Evolutionary conservation across 37 sponge, comb jelly and placozoan species (phyloP).

Genomic region (Chondrosia reniformis): DNA sequence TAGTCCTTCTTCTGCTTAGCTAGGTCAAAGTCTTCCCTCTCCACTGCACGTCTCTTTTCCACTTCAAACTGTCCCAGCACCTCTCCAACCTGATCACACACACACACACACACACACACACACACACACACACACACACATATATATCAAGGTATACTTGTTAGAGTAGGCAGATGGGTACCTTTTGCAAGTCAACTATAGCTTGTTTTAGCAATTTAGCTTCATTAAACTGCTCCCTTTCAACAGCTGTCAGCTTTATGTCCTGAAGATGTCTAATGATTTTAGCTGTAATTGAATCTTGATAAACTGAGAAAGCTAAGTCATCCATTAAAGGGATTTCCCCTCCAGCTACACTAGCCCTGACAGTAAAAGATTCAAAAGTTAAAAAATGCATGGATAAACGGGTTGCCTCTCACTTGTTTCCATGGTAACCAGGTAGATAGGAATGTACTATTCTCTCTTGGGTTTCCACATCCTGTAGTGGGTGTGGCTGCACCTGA

Average conservation of each 20-base stretch:
- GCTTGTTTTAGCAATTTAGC: slow-evolving; percentile 21
- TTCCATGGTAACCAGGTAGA: slow-evolving; percentile 12
- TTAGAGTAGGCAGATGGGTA: not conserved
- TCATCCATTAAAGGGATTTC: slow-evolving; percentile 37
- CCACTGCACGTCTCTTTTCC: slow-evolving; percentile 81
- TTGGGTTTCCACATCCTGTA: not conserved
- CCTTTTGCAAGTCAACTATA: slow-evolving; percentile 16
- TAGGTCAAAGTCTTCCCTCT: slow-evolving; percentile 78
- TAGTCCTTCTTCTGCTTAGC: slow-evolving; percentile 71
- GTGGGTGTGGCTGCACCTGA: not conserved
- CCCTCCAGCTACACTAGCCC: not conserved
- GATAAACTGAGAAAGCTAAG: slow-evolving; percentile 41
- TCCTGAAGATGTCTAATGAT: slow-evolving; percentile 59
- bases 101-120: no score
- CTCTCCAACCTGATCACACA: slow-evolving; percentile 64
- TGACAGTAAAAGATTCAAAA: no score
- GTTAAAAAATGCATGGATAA: not conserved
- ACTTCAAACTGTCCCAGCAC: slow-evolving; percentile 63
- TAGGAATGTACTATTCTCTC: not conserved
- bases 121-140: slow-evolving; percentile 10
- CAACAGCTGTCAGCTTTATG: slow-evolving; percentile 60
- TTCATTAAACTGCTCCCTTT: slow-evolving; percentile 27
- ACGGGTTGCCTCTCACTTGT: slow-evolving; percentile 3
- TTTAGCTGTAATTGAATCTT: slow-evolving; percentile 71
- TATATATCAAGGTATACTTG: not conserved